phyloP scores from a whole-genome alignment of 2,888 invertebrate species.

The Fissipunctia ypsillon region DNA sequence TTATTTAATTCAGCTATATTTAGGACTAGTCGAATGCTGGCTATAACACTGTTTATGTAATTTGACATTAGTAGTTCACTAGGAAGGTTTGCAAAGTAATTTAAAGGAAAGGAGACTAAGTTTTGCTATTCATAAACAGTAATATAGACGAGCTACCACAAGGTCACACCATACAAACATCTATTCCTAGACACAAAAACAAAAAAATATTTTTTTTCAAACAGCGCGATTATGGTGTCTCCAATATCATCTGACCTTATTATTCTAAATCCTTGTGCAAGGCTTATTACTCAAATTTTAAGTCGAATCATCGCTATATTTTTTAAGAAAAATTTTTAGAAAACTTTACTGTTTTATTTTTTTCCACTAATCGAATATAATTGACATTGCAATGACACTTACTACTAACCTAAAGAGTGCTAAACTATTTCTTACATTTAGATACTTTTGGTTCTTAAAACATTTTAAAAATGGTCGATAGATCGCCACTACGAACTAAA shows the following conservation, averaged over 20 bases:
- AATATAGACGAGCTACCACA: conserved; percentile 77
- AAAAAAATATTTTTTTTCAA: conserved; percentile 63
- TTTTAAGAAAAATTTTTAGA: conserved; percentile 83
- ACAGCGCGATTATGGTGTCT: conserved; percentile 74
- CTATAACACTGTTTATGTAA: conserved; percentile 83
- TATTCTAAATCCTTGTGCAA: conserved; percentile 76
- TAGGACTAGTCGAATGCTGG: conserved; percentile 76
- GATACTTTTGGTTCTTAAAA: conserved; percentile 84
- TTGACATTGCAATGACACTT: conserved; percentile 90
- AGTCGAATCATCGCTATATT: conserved; percentile 74
- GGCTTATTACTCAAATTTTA: conserved; percentile 69
- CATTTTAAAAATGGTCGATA: conserved; percentile 72
- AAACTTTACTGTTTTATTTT: conserved; percentile 85
- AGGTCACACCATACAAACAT: conserved; percentile 83
- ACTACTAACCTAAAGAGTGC: conserved; percentile 89
- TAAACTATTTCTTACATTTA: conserved; percentile 87
- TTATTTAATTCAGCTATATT: conserved; percentile 82
- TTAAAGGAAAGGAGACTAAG: conserved; percentile 50
- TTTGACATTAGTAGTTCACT: conserved; percentile 64
- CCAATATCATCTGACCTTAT: conserved; percentile 70
- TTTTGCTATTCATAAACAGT: conserved; percentile 75
- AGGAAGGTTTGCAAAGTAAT: conserved; percentile 53
- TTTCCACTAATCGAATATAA: conserved; percentile 89
- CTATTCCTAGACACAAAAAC: conserved; percentile 78
- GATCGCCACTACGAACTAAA: conserved; percentile 72